Conservation (phyloP, 2,797 vertebrate genomes). For the Sebastes glaucus region DNA sequence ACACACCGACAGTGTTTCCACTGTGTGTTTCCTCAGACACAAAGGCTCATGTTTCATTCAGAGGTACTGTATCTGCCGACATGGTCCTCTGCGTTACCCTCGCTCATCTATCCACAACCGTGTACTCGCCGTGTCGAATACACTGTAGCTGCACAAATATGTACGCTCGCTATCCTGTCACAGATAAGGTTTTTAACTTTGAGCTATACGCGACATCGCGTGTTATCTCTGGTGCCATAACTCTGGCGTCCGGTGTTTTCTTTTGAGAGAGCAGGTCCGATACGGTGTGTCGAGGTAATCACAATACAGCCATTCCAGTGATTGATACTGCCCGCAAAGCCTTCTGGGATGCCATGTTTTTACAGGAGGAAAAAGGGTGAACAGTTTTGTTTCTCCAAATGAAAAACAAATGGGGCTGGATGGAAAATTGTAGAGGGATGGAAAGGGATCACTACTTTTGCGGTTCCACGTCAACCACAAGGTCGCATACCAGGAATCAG, state of each 20-base stretch:
- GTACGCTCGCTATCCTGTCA: slow-evolving; percentile 38
- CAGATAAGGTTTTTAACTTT: slow-evolving; percentile 53
- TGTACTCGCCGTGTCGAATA: slow-evolving; percentile 33
- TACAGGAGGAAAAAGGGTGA: slow-evolving; percentile 74
- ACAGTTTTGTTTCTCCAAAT: slow-evolving; percentile 77
- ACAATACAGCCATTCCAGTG: slow-evolving; percentile 66
- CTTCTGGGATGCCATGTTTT: slow-evolving; percentile 78
- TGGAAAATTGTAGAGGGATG: slow-evolving; percentile 75
- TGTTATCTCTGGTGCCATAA: slow-evolving; percentile 65
- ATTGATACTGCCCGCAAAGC: slow-evolving; percentile 76
- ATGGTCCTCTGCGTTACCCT: slow-evolving; percentile 50
- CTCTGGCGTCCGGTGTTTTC: slow-evolving; percentile 63
- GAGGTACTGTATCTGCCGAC: slow-evolving; percentile 56
- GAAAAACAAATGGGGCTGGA: slow-evolving; percentile 76
- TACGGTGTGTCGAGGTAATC: slow-evolving; percentile 62
- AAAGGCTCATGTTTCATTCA: slow-evolving; percentile 61
- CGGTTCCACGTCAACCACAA: slow-evolving; percentile 75
- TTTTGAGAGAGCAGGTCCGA: slow-evolving; percentile 52
- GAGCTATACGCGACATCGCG: slow-evolving; percentile 23
- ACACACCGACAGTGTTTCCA: slow-evolving; percentile 43
- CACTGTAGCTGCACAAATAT: slow-evolving; percentile 42
- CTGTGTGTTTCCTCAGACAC: slow-evolving; percentile 50
- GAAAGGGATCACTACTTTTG: slow-evolving; percentile 73
- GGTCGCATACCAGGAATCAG: slow-evolving; percentile 77
- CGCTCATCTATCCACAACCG: slow-evolving; percentile 35